Conservation (phyloP, 2,113 vertebrate genomes). For the Heterochromis multidens region DNA sequence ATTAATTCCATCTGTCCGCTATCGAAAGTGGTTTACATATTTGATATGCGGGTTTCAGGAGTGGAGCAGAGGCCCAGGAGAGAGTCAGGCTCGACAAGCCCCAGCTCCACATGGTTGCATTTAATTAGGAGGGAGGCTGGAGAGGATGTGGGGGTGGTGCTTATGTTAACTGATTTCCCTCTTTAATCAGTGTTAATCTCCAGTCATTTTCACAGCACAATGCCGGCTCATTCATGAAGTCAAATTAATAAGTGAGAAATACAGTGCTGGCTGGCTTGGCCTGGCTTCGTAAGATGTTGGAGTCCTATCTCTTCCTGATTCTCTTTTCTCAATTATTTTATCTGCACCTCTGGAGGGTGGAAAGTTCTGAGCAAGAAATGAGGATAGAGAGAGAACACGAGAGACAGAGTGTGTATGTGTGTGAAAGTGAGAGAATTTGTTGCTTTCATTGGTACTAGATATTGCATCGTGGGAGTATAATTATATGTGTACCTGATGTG, state of each 20-base stretch:
- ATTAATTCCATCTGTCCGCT: slow-evolving; percentile 73
- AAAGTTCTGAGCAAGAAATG: not conserved
- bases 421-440: not conserved
- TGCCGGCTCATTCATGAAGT: slow-evolving; percentile 57
- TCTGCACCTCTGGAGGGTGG: slow-evolving; percentile 5
- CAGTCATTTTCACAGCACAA: slow-evolving; percentile 69
- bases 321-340: slow-evolving; percentile 52
- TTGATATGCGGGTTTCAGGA: slow-evolving; percentile 63
- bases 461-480: slow-evolving; percentile 12
- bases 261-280: slow-evolving; percentile 25
- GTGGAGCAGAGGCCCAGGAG: slow-evolving; percentile 68
- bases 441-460: not conserved
- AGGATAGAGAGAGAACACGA: not conserved
- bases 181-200: slow-evolving; percentile 86
- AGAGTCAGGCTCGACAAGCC: slow-evolving; percentile 78
- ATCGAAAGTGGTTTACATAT: slow-evolving; percentile 71
- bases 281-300: not conserved
- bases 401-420: not conserved
- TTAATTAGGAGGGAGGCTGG: slow-evolving; percentile 92
- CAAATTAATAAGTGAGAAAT: slow-evolving; percentile 65
- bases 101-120: slow-evolving; percentile 91
- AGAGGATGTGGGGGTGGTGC: slow-evolving; percentile 76
- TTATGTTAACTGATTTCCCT: slow-evolving; percentile 90
- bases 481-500: slow-evolving; percentile 6
- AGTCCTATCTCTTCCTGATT: slow-evolving; percentile 11